phyloP scores from a whole-genome alignment of 2,888 invertebrate species.

The Ethmia dodecea region DNA sequence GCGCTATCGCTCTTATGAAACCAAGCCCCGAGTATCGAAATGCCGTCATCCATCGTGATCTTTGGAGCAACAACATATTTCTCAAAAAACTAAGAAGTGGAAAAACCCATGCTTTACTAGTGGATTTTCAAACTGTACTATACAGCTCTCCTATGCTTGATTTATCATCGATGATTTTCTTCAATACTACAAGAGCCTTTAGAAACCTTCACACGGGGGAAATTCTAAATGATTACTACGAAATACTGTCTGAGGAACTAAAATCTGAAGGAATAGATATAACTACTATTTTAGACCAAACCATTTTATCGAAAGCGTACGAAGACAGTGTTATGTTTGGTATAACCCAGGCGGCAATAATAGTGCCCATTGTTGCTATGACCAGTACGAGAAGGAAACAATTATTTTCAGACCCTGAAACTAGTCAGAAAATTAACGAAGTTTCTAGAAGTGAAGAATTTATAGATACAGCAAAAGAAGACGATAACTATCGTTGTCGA shows the following conservation, averaged over 20 bases:
- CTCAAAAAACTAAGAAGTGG: constrained; percentile 47
- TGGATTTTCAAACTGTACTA: constrained; percentile 83
- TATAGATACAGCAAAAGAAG: constrained; percentile 39
- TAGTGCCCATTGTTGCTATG: constrained; percentile 50
- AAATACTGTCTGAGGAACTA: constrained; percentile 57
- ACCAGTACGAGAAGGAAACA: constrained; percentile 32
- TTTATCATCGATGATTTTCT: constrained; percentile 70
- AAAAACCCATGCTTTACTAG: constrained; percentile 67
- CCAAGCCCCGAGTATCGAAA: constrained; percentile 63
- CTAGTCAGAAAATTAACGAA: constrained; percentile 30
- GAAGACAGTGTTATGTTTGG: constrained; percentile 49
- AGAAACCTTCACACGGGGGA: constrained; percentile 54
- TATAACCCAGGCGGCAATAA: constrained; percentile 53
- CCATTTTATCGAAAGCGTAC: constrained; percentile 33
- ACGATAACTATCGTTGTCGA: constrained; percentile 47
- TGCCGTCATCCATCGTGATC: constrained; percentile 77
- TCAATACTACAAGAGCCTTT: constrained; percentile 66
- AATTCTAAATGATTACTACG: constrained; percentile 76
- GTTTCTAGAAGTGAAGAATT: constrained; percentile 50
- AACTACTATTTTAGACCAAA: constrained; percentile 31
- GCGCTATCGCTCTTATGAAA: constrained; percentile 43
- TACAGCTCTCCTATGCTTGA: constrained; percentile 83
- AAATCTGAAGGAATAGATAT: constrained; percentile 35
- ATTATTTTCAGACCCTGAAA: constrained; percentile 42
- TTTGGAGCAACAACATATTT: constrained; percentile 81